Evolutionary conservation across 2,888 invertebrate species (phyloP).

Genomic region (Leucophenga montana): DNA sequence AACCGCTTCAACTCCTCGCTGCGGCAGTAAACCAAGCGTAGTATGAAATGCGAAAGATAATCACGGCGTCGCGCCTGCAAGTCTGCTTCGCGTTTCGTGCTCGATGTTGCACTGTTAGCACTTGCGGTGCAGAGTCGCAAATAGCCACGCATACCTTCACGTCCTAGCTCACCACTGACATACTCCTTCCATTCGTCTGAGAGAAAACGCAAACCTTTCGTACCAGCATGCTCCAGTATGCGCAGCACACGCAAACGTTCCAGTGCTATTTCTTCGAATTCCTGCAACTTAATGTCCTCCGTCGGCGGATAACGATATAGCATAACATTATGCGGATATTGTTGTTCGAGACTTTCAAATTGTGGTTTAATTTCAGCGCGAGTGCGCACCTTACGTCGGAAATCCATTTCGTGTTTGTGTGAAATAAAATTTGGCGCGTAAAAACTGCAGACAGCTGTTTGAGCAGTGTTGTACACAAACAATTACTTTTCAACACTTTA

Average conservation of each 20-base stretch:
- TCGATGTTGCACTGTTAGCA: slow-evolving; percentile 45
- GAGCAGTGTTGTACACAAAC: too few species aligned
- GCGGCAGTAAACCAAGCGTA: slow-evolving; percentile 92
- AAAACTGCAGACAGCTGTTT: too few species aligned
- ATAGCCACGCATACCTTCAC: slow-evolving; percentile 80
- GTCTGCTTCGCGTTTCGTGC: slow-evolving; percentile 77
- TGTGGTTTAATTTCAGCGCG: slow-evolving; percentile 9
- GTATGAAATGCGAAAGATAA: slow-evolving; percentile 93
- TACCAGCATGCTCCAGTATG: slow-evolving; percentile 82
- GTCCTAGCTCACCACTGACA: slow-evolving; percentile 78
- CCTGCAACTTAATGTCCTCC: slow-evolving; percentile 82
- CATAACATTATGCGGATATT: slow-evolving; percentile 84
- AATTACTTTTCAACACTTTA: too few species aligned
- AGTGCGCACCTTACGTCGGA: slow-evolving; percentile 4
- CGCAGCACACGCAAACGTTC: slow-evolving; percentile 87
- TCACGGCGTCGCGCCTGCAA: slow-evolving; percentile 83
- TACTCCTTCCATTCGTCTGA: slow-evolving; percentile 81
- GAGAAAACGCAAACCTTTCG: slow-evolving; percentile 77
- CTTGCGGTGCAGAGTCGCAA: slow-evolving; percentile 76
- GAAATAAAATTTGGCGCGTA: too few species aligned
- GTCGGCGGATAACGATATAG: slow-evolving; percentile 86
- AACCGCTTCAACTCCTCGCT: slow-evolving; percentile 84
- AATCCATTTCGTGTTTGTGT: slow-evolving; percentile 3
- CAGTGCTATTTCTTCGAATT: slow-evolving; percentile 90
- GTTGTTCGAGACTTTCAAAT: slow-evolving; percentile 16